phyloP scores from a whole-genome alignment of 2,888 invertebrate species.

The Maniola hyperantus region DNA sequence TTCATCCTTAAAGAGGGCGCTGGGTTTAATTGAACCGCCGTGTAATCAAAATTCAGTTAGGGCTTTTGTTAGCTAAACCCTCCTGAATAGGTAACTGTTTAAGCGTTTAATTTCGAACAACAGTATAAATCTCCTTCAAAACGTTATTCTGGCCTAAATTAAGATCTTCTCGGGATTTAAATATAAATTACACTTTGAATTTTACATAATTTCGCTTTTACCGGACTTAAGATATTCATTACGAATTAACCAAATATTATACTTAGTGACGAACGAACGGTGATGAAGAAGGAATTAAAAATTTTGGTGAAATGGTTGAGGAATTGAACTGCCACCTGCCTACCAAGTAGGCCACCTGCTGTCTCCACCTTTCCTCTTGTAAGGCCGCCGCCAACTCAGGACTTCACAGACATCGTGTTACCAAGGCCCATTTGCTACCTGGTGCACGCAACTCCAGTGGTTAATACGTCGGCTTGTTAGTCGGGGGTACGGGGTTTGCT shows the following conservation, averaged over 20 bases:
- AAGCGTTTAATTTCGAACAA: constrained; percentile 40
- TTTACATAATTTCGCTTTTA: constrained; percentile 24
- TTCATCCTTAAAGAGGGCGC: constrained; percentile 43
- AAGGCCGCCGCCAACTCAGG: no score
- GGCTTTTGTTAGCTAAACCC: constrained; percentile 40
- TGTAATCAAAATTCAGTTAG: constrained; percentile 45
- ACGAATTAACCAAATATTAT: constrained; percentile 7
- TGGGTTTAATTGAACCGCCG: constrained; percentile 42
- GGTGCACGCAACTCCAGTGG: no score
- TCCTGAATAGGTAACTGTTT: constrained; percentile 41
- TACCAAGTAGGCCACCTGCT: no score
- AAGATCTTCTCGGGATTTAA: constrained; percentile 33
- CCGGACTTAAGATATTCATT: constrained; percentile 14
- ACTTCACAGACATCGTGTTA: no score
- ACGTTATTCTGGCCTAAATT: constrained; percentile 36
- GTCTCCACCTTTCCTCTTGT: no score
- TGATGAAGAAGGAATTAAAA: background rate
- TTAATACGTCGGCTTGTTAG: no score
- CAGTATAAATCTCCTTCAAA: constrained; percentile 39
- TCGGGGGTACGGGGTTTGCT: no score
- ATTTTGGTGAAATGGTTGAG: no score
- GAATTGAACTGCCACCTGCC: no score
- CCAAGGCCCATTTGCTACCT: no score
- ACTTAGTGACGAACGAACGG: background rate
- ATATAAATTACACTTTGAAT: constrained; percentile 35